phyloP scores from a whole-genome alignment of 2,797 vertebrate species.

The Argya squamiceps region DNA sequence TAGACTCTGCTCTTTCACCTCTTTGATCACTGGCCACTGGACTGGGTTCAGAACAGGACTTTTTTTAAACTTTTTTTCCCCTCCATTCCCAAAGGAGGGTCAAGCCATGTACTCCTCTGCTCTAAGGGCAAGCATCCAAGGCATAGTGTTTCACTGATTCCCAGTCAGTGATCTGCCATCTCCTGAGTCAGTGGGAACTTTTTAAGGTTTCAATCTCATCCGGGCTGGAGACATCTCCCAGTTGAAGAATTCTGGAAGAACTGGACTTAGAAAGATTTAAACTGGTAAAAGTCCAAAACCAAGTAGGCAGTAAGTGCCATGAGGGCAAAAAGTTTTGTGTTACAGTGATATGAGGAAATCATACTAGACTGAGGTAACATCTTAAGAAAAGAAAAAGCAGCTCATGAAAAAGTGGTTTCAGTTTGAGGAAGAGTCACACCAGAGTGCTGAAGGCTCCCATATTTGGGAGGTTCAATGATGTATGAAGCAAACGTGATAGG shows the following conservation, averaged over 20 bases:
- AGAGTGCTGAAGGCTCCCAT: rapidly evolving
- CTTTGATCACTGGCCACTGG: neutral
- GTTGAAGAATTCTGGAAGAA: neutral
- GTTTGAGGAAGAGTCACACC: neutral
- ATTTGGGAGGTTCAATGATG: neutral
- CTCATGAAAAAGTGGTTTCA: neutral
- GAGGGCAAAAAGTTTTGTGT: neutral
- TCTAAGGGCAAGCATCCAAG: neutral
- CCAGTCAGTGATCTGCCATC: neutral
- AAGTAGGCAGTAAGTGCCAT: neutral
- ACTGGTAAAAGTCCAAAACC: neutral
- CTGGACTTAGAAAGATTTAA: neutral
- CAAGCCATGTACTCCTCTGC: neutral
- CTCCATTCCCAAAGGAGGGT: neutral
- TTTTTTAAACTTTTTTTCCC: neutral
- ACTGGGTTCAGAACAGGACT: neutral
- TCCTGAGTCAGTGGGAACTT: neutral
- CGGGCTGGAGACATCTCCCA: neutral
- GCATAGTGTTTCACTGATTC: neutral
- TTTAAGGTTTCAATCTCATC: neutral
- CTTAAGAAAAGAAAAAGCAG: neutral
- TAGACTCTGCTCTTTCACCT: neutral
- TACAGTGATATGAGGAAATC: neutral
- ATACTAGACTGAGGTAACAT: neutral
- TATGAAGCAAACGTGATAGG: neutral